Base-by-base conservation (phyloP, 2,113 vertebrate genomes). In the Atlantisia rogersi region DNA sequence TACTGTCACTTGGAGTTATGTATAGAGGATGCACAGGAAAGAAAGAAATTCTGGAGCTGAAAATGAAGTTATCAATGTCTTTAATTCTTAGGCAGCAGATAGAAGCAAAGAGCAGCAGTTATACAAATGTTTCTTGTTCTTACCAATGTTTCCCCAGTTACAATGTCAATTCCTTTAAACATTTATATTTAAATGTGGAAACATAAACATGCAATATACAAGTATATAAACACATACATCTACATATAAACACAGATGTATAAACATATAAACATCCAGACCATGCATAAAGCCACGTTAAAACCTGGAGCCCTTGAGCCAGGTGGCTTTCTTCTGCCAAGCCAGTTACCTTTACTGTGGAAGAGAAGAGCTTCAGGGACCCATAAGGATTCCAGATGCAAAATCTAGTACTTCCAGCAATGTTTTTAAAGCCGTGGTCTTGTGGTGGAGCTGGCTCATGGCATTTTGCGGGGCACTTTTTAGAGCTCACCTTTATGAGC, bases 321-420 rank as follows among this genome's bases (percentile, higher is more conserved):
- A 46, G 44, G 44, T 46, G 44, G 14, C 12, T 20, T 29, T 9
- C 13, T 25, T 35, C 44, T 15, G 46, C 44, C 25, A 20, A 55
- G 56, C 32, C 9, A 37, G 46, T 44, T 26, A 16, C 8, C 39
- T 32, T 15, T 18, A 4, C 9, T 18, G 50, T 19, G 32, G 52
- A 24, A 15, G 26, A 40, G 25, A 35, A 12, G 29, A 3, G 39
- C 10, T 3, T 22, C 24, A 18, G n/a, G 50, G 25, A 2, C 21
- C 44, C 2, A 0, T 1, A 3, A 16, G 63, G 68, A 19, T 31
- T 58, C 40, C 29, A 44, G 32, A 35, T 18, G 48, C 29, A 48
- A 48, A 32, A 31, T 35, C 20, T 25, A 10, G 52, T 35, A 17
- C 29, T 63, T 35, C 10, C 11, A 3, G 39, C 67, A 17, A 9